These are phyloP conservation scores for Cryptoprocta ferox DNA, from an alignment of 2,797 vertebrate genomes.

Conservation along the genomic window DNA sequence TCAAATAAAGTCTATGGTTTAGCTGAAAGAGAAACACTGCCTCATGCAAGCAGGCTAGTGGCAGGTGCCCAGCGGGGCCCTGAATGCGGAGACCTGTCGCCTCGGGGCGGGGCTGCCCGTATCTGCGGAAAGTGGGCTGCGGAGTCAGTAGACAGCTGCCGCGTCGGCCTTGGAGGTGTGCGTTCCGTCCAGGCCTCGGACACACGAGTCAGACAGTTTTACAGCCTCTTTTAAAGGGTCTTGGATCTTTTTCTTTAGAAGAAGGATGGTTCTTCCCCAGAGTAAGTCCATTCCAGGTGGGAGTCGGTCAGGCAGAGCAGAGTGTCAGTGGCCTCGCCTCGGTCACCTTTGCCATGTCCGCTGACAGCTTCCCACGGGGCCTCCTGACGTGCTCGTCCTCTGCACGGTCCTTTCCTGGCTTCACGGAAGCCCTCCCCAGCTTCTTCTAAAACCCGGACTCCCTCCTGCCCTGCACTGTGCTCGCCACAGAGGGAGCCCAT, in stretches of 20 bases:
- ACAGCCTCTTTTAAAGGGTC: neutral
- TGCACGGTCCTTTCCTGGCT: neutral
- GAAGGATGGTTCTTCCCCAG: neutral
- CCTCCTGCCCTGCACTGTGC: fast-evolving
- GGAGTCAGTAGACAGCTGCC: neutral
- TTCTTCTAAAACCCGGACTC: neutral
- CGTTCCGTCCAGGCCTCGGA: neutral
- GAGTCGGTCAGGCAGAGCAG: neutral
- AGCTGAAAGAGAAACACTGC: neutral
- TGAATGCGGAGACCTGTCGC: fast-evolving
- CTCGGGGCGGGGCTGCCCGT: no score
- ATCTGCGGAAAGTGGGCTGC: neutral
- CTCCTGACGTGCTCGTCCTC: neutral
- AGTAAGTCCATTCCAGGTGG: neutral
- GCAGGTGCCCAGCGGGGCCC: neutral
- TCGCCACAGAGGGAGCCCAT: neutral
- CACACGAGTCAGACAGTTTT: neutral
- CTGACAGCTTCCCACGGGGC: neutral
- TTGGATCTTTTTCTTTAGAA: neutral
- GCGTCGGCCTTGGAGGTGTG: fast-evolving
- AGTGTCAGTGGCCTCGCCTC: neutral
- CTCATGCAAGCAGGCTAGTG: neutral
- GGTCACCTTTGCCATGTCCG: neutral
- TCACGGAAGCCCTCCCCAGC: neutral
- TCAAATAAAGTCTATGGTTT: neutral